Evolutionary conservation across 2,888 invertebrate genomes (phyloP).

Genomic region (Apantesis nais): DNA sequence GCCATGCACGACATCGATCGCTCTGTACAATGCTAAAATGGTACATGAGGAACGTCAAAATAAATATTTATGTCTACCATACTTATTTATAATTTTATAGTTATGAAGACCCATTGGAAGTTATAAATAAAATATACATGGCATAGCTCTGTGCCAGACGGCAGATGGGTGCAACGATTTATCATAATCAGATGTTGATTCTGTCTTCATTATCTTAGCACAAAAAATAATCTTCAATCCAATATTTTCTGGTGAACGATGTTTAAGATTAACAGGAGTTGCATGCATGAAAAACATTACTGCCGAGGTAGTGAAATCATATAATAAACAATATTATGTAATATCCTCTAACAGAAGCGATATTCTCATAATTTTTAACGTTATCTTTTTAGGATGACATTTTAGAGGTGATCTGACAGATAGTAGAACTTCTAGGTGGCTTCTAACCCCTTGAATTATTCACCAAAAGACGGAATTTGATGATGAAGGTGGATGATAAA

Average conservation of each 20-base stretch:
- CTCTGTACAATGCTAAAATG: constrained; percentile 44
- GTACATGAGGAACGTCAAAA: constrained; percentile 30
- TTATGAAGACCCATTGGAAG: constrained; percentile 19
- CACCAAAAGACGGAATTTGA: too few species aligned
- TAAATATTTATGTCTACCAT: constrained; percentile 33
- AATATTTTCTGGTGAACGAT: background rate
- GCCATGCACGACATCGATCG: constrained; percentile 50
- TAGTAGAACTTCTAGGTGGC: too few species aligned
- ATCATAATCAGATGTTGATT: constrained; percentile 7
- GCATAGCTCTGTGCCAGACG: constrained; percentile 14
- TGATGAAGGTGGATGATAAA: background rate
- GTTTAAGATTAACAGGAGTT: background rate
- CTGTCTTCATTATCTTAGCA: background rate
- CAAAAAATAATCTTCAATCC: background rate
- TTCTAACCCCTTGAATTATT: too few species aligned
- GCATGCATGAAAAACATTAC: background rate
- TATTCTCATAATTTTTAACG: too few species aligned
- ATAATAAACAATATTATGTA: background rate
- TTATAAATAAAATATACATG: constrained; percentile 25
- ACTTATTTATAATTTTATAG: constrained; percentile 26
- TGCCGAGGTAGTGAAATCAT: background rate
- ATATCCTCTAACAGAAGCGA: background rate
- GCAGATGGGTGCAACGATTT: constrained; percentile 16
- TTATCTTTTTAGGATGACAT: too few species aligned
- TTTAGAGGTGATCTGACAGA: too few species aligned